Evolutionary conservation across 2,113 vertebrate genomes (phyloP).

Genomic region (Capreolus pygargus): DNA sequence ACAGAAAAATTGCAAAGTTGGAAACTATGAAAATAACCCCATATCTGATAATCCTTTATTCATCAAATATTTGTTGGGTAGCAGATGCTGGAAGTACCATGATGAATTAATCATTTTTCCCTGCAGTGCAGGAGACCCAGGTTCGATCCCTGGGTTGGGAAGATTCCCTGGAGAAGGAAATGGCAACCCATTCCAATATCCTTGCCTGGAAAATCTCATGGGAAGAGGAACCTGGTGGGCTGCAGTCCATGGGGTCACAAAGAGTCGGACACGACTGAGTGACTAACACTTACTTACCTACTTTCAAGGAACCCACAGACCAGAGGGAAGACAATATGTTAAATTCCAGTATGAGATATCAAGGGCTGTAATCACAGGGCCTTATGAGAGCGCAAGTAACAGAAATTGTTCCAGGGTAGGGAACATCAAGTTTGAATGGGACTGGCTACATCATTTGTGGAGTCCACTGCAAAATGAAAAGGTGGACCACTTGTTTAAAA

Average conservation of each 20-base stretch:
- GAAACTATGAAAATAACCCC: neutral
- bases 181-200: too few species aligned
- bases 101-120: neutral
- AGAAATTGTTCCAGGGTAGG: neutral
- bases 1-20: neutral
- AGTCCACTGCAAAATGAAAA: neutral
- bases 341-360: neutral
- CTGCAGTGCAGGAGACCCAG: too few species aligned
- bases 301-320: slow-evolving; percentile 3
- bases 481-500: neutral
- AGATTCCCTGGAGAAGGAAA: too few species aligned
- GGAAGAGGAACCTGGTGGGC: too few species aligned
- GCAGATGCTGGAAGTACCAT: neutral
- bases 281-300: neutral
- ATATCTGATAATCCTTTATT: neutral
- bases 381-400: neutral
- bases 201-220: too few species aligned
- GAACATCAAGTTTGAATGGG: neutral
- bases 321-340: neutral
- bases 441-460: neutral
- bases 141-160: too few species aligned
- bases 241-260: too few species aligned
- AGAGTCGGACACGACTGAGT: too few species aligned
- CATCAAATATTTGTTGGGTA: neutral
- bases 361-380: neutral